phyloP scores from a whole-genome alignment of 2,888 invertebrate genomes.

The Minunthozetes semirufus region DNA sequence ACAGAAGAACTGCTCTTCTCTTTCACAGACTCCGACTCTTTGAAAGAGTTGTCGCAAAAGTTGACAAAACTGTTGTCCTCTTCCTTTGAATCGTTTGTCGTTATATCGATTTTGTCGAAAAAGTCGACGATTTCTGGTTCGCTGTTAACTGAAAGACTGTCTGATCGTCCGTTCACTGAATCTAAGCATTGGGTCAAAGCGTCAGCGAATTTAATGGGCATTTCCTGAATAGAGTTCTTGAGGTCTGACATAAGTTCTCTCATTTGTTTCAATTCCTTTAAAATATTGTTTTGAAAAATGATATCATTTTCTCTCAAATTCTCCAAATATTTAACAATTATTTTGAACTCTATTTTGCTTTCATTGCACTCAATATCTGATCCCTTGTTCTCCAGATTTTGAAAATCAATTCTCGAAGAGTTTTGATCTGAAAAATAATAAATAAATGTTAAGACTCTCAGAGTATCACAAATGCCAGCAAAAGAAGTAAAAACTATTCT shows the following conservation, averaged over 20 bases:
- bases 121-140: background rate
- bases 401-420: no score
- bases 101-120: background rate
- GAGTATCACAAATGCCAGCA: no score
- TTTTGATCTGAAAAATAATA: no score
- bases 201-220: conserved; percentile 3
- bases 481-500: no score
- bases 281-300: background rate
- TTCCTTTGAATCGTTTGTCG: no score
- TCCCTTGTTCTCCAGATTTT: no score
- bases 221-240: background rate
- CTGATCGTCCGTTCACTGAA: background rate
- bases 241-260: conserved; percentile 4
- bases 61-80: background rate
- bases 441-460: no score
- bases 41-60: background rate
- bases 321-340: background rate
- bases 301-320: background rate
- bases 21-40: background rate
- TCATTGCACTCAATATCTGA: background rate
- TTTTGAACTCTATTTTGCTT: background rate
- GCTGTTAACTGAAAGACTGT: background rate
- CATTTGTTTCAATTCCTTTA: conserved; percentile 17
- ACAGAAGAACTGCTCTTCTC: background rate
- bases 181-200: background rate